Evolutionary conservation across 53 echinoderm and acorn worm species (phyloP).

Genomic region (Stichopus horrens): DNA sequence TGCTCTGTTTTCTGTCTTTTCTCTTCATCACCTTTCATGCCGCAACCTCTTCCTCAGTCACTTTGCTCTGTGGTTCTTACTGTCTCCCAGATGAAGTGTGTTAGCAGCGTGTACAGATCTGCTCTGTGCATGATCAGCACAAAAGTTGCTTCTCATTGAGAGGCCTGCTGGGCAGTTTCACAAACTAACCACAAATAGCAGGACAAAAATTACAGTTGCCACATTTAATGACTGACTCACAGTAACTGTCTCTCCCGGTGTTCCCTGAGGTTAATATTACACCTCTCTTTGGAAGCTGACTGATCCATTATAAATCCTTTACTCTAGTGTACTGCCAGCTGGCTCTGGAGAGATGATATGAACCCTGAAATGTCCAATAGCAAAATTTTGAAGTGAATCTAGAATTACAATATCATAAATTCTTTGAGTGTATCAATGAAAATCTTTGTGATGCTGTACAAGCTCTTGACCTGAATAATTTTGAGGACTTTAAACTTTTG

Average conservation of each 20-base stretch:
- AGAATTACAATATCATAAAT: constrained; percentile 15
- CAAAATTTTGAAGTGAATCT: neutral
- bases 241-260: constrained; percentile 23
- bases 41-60: too few species aligned
- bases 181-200: neutral
- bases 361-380: constrained; percentile 10
- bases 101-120: too few species aligned
- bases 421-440: constrained; percentile 17
- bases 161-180: constrained; percentile 12
- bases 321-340: too few species aligned
- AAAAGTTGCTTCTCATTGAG: neutral
- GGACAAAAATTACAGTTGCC: constrained; percentile 29
- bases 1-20: too few species aligned
- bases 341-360: neutral
- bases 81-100: too few species aligned
- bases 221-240: constrained; percentile 13
- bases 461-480: neutral
- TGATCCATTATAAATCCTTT: neutral
- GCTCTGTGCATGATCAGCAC: too few species aligned
- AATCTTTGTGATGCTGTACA: neutral
- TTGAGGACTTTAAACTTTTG: too few species aligned
- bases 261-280: neutral
- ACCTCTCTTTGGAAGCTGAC: neutral
- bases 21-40: too few species aligned
- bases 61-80: too few species aligned